A percentile compares a stretch with the other conserved stretches of the same genome.
Conservation (phyloP, 1,140 invertebrate species). For the Bombus huntii region DNA sequence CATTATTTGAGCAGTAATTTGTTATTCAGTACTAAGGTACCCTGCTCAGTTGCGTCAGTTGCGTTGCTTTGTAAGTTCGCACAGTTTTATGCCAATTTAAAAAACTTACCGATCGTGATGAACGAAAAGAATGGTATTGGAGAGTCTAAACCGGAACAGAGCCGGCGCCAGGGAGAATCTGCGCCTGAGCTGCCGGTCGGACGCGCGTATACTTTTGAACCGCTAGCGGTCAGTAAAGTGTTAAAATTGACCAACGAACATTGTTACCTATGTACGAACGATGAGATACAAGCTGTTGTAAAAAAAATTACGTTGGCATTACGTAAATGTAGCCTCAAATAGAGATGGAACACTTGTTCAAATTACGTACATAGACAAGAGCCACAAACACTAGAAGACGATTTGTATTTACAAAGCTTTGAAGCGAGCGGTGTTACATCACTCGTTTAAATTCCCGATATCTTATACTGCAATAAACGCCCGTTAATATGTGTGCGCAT, state of each 20-base stretch:
- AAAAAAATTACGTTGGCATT: neutral
- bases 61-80: no score
- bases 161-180: no score
- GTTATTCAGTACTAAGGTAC: no score
- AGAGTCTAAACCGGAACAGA: no score
- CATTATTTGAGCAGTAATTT: no score
- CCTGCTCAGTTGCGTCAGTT: no score
- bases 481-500: neutral
- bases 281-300: neutral
- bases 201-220: no score
- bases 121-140: no score
- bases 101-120: no score
- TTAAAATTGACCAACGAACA: neutral
- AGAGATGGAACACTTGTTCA: neutral
- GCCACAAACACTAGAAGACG: neutral
- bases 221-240: no score
- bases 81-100: no score
- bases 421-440: constrained; percentile 42
- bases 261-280: neutral
- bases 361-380: constrained; percentile 12
- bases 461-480: neutral
- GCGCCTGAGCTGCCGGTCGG: no score
- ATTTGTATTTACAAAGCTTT: constrained; percentile 29
- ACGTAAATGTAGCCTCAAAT: constrained; percentile 1
- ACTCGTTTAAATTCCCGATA: constrained; percentile 12